Base-by-base conservation (phyloP, 2,888 invertebrate genomes). In the Cephalotes varians region DNA sequence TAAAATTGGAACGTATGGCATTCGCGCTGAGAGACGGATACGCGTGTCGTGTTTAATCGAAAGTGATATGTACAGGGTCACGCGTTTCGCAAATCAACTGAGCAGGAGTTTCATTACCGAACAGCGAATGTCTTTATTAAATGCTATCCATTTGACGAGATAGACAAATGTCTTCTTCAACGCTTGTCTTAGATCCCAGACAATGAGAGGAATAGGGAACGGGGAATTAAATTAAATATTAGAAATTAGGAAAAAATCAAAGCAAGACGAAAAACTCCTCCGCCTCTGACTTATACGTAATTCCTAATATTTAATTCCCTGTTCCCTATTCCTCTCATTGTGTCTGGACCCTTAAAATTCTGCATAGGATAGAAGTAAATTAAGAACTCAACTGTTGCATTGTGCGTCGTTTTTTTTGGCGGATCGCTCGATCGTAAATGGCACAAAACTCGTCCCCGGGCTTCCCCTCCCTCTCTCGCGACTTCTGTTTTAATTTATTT, bases 401-500 rank as follows among this genome's bases (percentile, higher is more conserved):
- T 51, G 76, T 54, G 18, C 54, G 34, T 79, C 34, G 4, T 6
- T 47, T 47, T 12, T 3, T 40, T 40, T 40, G 56, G 77, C 31
- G 71, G 77, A 79, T 6, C 18, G 21, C 44, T 67, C 77, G 56
- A 72, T 84, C 86, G 76, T 72, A 85, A 88, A 82, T 67, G 77
- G 80, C 69, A 80, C 69, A 62, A 54, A 51, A 83, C 74, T 80
- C 80, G 67, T 71, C 81, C 72, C 64, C 72, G 28, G 60, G 62
- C 82, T 82, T 85, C 85, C 80, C 85, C 71, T 82, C 83, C 82
- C 85, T 86, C 85, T 85, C 83, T 87, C 83, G 28, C 65, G 56
- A 54, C 77, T 82, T 85, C 85, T 83, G 84, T 87, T 86, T 88
- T 87, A 81, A 91, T 91, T 91, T 91, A 90, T 91, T 91, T 91